phyloP scores from a whole-genome alignment of 2,797 vertebrate species.

The Muscicapa comitata region DNA sequence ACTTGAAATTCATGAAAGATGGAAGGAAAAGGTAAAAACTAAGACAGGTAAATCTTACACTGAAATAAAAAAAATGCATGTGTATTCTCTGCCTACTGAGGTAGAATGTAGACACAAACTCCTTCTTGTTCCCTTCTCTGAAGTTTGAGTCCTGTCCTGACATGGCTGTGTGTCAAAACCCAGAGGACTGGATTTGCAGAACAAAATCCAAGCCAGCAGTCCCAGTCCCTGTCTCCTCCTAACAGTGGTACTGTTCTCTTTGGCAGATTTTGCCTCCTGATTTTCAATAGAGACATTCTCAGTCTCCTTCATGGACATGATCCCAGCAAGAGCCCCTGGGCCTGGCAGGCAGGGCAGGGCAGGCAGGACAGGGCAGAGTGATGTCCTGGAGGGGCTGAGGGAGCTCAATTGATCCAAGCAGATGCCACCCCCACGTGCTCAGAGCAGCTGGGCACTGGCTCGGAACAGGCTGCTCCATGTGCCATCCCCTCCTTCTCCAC shows the following conservation, averaged over 20 bases:
- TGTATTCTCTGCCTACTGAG: not conserved
- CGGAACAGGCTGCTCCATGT: not conserved
- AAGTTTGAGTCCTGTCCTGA: not conserved
- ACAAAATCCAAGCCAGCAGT: not conserved
- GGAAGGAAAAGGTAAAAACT: not conserved
- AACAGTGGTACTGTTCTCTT: not conserved
- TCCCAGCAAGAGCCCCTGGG: not conserved
- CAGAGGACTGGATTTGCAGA: not conserved
- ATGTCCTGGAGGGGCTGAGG: not conserved
- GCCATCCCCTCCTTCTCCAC: not conserved
- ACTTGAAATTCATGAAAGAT: not conserved
- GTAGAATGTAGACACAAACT: not conserved
- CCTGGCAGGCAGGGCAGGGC: not conserved
- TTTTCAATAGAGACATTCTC: not conserved
- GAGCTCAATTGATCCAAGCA: not conserved
- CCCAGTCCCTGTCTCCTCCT: not conserved
- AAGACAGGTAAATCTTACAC: not conserved
- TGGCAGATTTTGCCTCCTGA: not conserved
- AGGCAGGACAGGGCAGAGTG: not conserved
- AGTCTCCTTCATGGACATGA: conserved; percentile 28
- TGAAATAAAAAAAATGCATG: not conserved
- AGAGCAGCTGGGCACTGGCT: not conserved
- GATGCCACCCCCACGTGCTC: not conserved
- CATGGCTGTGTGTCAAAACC: not conserved
- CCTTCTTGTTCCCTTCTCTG: not conserved